Evolutionary conservation across 1,140 invertebrate species (phyloP).

Genomic region (Brachionus rubens): DNA sequence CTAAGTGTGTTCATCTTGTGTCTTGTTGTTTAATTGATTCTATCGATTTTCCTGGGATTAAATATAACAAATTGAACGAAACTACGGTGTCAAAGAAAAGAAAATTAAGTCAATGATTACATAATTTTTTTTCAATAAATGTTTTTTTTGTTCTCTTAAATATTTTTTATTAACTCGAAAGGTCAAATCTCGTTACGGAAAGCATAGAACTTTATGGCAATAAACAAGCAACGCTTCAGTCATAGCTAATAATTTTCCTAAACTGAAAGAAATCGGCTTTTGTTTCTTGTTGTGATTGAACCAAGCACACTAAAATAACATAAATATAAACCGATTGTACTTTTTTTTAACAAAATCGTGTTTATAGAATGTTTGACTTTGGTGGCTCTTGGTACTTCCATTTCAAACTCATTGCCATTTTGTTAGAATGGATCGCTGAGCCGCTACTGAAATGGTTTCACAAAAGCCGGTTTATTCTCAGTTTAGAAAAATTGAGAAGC

Average conservation of each 20-base stretch:
- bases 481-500: constrained; percentile 25
- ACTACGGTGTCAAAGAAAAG: too few species aligned
- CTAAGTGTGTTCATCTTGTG: too few species aligned
- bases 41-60: too few species aligned
- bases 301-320: background rate
- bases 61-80: too few species aligned
- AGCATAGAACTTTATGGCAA: too few species aligned
- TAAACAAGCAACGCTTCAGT: too few species aligned
- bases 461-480: constrained; percentile 21
- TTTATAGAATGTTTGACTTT: background rate
- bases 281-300: background rate
- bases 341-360: background rate
- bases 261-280: background rate
- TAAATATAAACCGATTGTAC: background rate
- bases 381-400: constrained; percentile 25
- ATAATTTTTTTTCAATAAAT: too few species aligned
- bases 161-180: too few species aligned
- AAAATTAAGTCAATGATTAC: too few species aligned
- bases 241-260: background rate
- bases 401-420: constrained; percentile 8
- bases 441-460: constrained; percentile 6
- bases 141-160: too few species aligned
- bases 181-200: too few species aligned
- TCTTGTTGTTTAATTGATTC: too few species aligned
- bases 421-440: constrained; percentile 8